Evolutionary conservation across 2,797 vertebrate species (phyloP).

Genomic region (Tragelaphus oryx): DNA sequence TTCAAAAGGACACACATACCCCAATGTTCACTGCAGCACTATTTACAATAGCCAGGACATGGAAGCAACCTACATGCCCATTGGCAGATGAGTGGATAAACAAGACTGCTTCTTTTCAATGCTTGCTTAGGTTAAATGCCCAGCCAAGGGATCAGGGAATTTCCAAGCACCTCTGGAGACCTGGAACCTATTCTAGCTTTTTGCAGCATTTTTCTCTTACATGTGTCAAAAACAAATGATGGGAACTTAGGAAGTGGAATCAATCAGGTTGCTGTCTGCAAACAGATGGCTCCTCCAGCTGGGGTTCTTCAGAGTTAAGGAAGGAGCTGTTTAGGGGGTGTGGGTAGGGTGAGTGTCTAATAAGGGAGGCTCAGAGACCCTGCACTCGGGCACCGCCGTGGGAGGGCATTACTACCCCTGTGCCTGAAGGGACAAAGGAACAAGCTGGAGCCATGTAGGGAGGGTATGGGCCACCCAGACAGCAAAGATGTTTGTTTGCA

Average conservation of each 20-base stretch:
- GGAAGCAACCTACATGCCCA: neutral
- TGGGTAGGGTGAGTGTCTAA: neutral
- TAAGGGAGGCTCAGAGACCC: neutral
- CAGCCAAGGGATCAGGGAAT: rapidly evolving
- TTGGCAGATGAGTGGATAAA: neutral
- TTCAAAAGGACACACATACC: neutral
- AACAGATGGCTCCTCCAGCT: neutral
- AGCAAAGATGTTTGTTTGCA: neutral
- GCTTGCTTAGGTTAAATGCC: neutral
- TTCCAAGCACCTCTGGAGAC: neutral
- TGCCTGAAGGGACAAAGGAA: no score
- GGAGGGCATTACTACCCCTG: neutral
- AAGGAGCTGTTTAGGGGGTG: no score
- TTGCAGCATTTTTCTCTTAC: neutral
- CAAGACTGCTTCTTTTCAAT: neutral
- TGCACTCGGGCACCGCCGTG: rapidly evolving
- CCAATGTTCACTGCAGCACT: neutral
- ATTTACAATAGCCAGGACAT: neutral
- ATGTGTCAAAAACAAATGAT: neutral
- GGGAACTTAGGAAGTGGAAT: neutral
- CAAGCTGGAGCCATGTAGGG: rapidly evolving
- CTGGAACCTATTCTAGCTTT: neutral
- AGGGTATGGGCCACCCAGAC: neutral
- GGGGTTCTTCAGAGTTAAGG: neutral
- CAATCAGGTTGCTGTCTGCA: neutral